Evolutionary conservation across 1,140 invertebrate species (phyloP).

Genomic region (Drosophila teissieri): DNA sequence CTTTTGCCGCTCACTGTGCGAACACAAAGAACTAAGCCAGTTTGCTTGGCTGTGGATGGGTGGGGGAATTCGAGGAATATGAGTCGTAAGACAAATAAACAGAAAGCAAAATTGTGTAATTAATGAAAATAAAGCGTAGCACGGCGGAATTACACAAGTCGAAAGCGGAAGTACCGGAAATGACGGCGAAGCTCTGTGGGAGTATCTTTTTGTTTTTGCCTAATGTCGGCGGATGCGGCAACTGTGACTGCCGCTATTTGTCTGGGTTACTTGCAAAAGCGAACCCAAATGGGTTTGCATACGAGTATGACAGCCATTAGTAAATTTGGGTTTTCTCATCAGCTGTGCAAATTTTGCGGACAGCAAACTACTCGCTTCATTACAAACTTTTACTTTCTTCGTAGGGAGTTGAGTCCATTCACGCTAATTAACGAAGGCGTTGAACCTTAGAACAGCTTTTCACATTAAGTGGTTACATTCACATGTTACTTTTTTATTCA

Average conservation of each 20-base stretch:
- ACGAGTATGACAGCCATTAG: conserved; percentile 30
- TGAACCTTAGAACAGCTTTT: background rate
- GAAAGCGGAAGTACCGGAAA: conserved; percentile 78
- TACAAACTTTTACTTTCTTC: conserved; percentile 23
- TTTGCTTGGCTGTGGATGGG: background rate
- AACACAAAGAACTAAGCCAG: conserved; percentile 40
- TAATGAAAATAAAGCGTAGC: conserved; percentile 56
- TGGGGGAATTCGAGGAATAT: conserved; percentile 29
- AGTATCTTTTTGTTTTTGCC: conserved; percentile 31
- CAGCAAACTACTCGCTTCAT: background rate
- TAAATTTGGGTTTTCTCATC: conserved; percentile 33
- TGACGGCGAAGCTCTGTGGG: conserved; percentile 53
- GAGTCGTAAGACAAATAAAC: conserved; percentile 70
- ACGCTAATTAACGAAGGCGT: background rate
- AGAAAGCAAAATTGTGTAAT: conserved; percentile 62
- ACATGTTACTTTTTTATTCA: too few species aligned
- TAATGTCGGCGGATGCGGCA: conserved; percentile 58
- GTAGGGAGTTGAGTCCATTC: background rate
- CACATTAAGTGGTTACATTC: too few species aligned
- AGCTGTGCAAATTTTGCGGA: conserved; percentile 17
- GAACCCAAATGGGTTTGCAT: conserved; percentile 41
- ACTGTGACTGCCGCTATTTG: conserved; percentile 39
- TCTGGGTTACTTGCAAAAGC: conserved; percentile 16
- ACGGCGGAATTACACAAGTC: conserved; percentile 68
- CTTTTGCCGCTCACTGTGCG: conserved; percentile 73